Conservation (phyloP, 2,113 vertebrate species). For the Callospermophilus lateralis region DNA sequence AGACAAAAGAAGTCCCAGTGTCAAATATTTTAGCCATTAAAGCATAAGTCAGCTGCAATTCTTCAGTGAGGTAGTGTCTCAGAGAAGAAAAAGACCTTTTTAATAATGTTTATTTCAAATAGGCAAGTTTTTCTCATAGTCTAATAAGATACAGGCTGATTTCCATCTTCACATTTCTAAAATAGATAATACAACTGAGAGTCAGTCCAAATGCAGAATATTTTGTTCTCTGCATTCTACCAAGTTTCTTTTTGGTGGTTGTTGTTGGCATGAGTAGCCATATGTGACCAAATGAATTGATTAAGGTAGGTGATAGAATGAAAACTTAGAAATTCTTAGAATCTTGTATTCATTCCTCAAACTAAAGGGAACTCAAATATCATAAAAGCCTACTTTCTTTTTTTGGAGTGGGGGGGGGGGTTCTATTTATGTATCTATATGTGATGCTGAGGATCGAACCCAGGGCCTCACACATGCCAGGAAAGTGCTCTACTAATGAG, state of each 20-base stretch:
- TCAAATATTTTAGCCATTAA: slow-evolving; percentile 87
- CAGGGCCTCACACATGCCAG: too few relatives aligned
- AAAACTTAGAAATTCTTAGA: slow-evolving; percentile 52
- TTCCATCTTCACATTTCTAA: slow-evolving; percentile 58
- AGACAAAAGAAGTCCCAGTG: slow-evolving; percentile 83
- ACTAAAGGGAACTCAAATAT: not conserved
- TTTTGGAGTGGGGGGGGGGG: too few relatives aligned
- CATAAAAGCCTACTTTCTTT: slow-evolving; percentile 7
- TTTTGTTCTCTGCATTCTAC: slow-evolving; percentile 22
- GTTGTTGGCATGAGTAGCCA: slow-evolving; percentile 5
- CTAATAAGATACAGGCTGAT: slow-evolving; percentile 31
- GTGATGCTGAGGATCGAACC: too few relatives aligned
- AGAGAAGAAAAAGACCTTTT: slow-evolving; percentile 77
- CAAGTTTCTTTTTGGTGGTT: not conserved
- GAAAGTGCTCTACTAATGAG: too few relatives aligned
- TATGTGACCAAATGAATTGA: slow-evolving; percentile 20
- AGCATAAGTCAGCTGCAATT: slow-evolving; percentile 81
- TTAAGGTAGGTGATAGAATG: not conserved
- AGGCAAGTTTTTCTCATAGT: slow-evolving; percentile 51
- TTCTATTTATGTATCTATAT: too few relatives aligned
- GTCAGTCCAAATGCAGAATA: slow-evolving; percentile 19
- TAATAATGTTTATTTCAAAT: slow-evolving; percentile 65
- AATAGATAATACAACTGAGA: slow-evolving; percentile 12
- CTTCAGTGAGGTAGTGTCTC: slow-evolving; percentile 83
- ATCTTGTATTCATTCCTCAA: slow-evolving; percentile 29